Evolutionary conservation across 2,797 vertebrate genomes (phyloP), one percentile per base, ranked within the genome.

Genomic region (Tangara arthus): DNA sequence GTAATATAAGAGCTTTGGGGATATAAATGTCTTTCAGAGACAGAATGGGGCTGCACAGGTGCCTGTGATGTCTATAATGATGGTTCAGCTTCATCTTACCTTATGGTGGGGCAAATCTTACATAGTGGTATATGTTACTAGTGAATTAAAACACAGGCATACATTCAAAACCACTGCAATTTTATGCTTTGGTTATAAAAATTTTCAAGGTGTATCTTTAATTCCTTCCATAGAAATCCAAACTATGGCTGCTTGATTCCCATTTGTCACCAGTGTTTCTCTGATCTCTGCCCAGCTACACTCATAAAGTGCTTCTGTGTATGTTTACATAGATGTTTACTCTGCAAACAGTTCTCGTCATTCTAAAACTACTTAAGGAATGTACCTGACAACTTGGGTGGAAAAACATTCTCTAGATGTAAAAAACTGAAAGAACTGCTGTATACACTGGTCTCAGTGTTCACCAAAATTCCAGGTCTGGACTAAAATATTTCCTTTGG

Each of bases 311-410:
- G 28, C 42, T 72, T 82, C 42, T 23, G 47, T 37, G 44, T 71
- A 35, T 91, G 76, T 95, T 96, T 95, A 83, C 89, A 78, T 44
- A 87, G 89, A 86, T 87, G 82, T 95, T 95, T 95, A 85, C 93
- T 95, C 82, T 97, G 84, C 87, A 93, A 93, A 95, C 89, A 95
- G 53, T 81, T 61, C 92, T 78, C 8, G 12, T 93, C 69, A 72
- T 81, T 92, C 76, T 76, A 77, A 91, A 95, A 87, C 82, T 76
- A 84, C 89, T 69, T 85, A 69, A 93, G 92, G 79, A 92, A 93
- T 77, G 93, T 94, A 93, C 78, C 88, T 87, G 68, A 82, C 71
- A 95, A 32, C 41, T 92, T 56, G 56, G 23, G 27, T 79, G 63
- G 53, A 91, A 93, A 94, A 93, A 82, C 73, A 82, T 11, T 82